A percentile compares a stretch with the other conserved stretches of the same genome.
These are phyloP conservation scores for Steinernema khuongi DNA, from an alignment of 1,140 invertebrate species.

Conservation along the genomic window DNA sequence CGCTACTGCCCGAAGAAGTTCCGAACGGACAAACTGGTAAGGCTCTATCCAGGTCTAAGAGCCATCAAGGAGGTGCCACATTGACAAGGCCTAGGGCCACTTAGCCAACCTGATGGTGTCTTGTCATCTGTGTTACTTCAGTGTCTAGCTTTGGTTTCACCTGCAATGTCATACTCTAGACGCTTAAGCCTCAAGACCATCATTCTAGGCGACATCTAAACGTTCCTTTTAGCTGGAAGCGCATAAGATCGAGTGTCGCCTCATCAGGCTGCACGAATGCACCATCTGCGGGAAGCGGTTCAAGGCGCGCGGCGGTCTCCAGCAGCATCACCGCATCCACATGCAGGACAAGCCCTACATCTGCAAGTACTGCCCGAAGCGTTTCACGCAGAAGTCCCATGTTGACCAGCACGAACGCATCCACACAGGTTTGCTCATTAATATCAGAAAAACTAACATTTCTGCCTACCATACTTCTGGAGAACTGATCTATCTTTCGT, in stretches of 20 bases:
- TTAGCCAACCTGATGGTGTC: too few relatives aligned
- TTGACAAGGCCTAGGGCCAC: too few relatives aligned
- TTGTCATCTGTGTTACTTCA: too few relatives aligned
- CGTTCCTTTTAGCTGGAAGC: slow-evolving; percentile 50
- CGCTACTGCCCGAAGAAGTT: slow-evolving; percentile 45
- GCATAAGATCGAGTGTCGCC: slow-evolving; percentile 61
- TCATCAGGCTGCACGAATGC: slow-evolving; percentile 48
- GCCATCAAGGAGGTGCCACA: neutral
- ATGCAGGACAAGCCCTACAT: slow-evolving; percentile 52
- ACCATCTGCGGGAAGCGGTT: slow-evolving; percentile 42
- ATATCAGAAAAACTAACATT: neutral
- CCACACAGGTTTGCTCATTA: slow-evolving; percentile 43
- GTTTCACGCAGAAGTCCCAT: slow-evolving; percentile 55
- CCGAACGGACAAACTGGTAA: slow-evolving; percentile 23
- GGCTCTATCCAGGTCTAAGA: neutral
- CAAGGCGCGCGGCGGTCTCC: slow-evolving; percentile 54
- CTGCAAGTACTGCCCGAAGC: slow-evolving; percentile 48
- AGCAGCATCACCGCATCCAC: slow-evolving; percentile 54
- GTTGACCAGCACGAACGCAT: slow-evolving; percentile 57
- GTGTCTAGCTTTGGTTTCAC: neutral
- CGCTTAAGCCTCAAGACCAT: neutral
- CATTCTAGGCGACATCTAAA: slow-evolving; percentile 12
- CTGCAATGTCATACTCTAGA: neutral
- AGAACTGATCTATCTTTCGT: slow-evolving; percentile 19
- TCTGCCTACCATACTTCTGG: neutral